phyloP scores from a whole-genome alignment of 2,113 vertebrate species.

The Uria aalge region DNA sequence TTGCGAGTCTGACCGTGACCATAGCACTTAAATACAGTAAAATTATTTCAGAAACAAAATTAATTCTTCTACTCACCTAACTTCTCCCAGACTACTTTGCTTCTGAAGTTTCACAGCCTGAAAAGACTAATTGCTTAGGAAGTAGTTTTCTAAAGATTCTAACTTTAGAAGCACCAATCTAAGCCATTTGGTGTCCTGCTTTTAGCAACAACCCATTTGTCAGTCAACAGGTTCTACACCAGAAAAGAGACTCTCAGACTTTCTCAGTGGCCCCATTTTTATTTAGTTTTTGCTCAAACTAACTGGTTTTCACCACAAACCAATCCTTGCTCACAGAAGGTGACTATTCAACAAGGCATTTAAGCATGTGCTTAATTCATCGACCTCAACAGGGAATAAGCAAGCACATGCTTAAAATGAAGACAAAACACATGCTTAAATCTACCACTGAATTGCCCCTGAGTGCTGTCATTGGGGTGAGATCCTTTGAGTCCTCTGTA shows the following conservation, averaged over 20 bases:
- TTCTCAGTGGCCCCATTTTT: not conserved
- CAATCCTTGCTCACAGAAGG: not conserved
- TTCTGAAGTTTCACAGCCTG: not conserved
- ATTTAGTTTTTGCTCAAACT: not conserved
- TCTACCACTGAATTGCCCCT: not conserved
- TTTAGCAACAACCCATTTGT: not conserved
- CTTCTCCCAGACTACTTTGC: not conserved
- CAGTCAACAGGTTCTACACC: not conserved
- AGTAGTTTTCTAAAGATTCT: not conserved
- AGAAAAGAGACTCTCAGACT: not conserved
- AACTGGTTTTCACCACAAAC: conserved; percentile 2
- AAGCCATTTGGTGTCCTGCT: not conserved
- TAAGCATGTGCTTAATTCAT: conserved; percentile 13
- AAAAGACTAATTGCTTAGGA: not conserved
- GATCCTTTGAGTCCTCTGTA: not conserved
- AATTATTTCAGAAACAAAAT: not conserved
- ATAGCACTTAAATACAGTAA: not conserved
- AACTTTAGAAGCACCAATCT: not conserved
- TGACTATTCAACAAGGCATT: not conserved
- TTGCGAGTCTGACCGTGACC: not conserved
- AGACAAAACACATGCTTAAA: not conserved
- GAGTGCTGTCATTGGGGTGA: not conserved
- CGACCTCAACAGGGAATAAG: not conserved
- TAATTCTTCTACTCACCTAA: not conserved
- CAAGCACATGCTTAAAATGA: not conserved